phyloP scores from a whole-genome alignment of 2,113 vertebrate genomes.

The Oxygymnocypris stewartii region DNA sequence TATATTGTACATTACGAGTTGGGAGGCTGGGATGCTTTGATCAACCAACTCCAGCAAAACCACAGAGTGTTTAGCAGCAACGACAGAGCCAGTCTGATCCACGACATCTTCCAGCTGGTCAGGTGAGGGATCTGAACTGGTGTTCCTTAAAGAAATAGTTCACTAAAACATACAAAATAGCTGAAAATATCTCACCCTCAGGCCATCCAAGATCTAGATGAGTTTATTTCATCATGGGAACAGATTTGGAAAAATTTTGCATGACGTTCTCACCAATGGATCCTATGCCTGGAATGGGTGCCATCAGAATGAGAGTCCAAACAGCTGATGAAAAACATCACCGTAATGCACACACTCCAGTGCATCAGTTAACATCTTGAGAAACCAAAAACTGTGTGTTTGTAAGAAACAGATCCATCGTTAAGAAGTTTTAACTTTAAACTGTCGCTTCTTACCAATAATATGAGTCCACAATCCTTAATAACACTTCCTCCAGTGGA shows the following conservation, averaged over 20 bases:
- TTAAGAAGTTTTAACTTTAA: too few relatives aligned
- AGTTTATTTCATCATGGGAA: background rate
- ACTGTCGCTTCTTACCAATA: background rate
- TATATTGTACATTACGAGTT: constrained; percentile 89
- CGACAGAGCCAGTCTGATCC: constrained; percentile 86
- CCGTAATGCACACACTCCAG: background rate
- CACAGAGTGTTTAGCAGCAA: constrained; percentile 82
- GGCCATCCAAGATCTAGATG: background rate
- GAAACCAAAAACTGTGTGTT: background rate
- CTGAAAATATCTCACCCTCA: background rate
- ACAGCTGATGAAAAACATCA: background rate
- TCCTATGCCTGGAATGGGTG: background rate
- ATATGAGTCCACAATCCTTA: background rate
- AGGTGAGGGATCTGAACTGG: constrained; percentile 73
- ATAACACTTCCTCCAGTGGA: too few relatives aligned
- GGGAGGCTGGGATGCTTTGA: constrained; percentile 82
- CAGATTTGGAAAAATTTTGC: background rate
- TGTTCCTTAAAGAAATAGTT: background rate
- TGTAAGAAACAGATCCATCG: background rate
- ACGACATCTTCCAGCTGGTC: constrained; percentile 87
- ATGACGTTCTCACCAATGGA: background rate
- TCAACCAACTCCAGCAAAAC: constrained; percentile 75
- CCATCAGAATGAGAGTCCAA: background rate
- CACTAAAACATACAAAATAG: too few relatives aligned
- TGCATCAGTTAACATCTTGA: background rate